These are phyloP conservation scores for Xenopus laevis DNA, from an alignment of 2,113 vertebrate genomes.

Conservation along the genomic window DNA sequence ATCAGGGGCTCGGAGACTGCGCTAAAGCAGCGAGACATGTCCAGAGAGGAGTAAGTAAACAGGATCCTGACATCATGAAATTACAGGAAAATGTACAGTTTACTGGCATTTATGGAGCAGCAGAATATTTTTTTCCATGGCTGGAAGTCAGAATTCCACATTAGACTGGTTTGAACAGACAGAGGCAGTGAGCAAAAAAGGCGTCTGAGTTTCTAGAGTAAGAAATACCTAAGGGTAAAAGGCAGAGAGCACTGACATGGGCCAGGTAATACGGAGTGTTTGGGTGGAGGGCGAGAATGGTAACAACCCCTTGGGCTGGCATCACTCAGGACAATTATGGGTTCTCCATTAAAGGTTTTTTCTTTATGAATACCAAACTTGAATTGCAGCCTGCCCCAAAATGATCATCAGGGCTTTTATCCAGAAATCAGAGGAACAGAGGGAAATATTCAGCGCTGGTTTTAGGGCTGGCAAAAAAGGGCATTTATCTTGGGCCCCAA, in stretches of 20 bases:
- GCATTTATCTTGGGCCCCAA: too few relatives aligned
- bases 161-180: not conserved
- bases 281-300: slow-evolving; percentile 15
- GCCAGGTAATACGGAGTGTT: slow-evolving; percentile 26
- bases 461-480: too few relatives aligned
- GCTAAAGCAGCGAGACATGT: not conserved
- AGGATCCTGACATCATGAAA: slow-evolving; percentile 25
- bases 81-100: slow-evolving; percentile 22
- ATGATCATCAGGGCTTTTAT: not conserved
- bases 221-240: slow-evolving; percentile 8
- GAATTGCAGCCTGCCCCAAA: too few relatives aligned
- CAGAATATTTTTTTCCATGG: slow-evolving; percentile 27
- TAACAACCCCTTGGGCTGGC: not conserved
- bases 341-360: not conserved
- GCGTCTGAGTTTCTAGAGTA: not conserved
- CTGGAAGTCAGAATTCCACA: slow-evolving; percentile 19
- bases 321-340: not conserved
- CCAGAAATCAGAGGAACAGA: not conserved
- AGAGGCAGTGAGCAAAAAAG: slow-evolving; percentile 10
- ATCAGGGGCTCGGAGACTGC: not conserved
- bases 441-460: too few relatives aligned
- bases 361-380: too few relatives aligned
- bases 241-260: slow-evolving; percentile 7
- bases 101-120: slow-evolving; percentile 31
- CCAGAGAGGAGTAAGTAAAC: slow-evolving; percentile 5